Conservation (phyloP, 2,113 vertebrate genomes). For the Lichenostomus cassidix region DNA sequence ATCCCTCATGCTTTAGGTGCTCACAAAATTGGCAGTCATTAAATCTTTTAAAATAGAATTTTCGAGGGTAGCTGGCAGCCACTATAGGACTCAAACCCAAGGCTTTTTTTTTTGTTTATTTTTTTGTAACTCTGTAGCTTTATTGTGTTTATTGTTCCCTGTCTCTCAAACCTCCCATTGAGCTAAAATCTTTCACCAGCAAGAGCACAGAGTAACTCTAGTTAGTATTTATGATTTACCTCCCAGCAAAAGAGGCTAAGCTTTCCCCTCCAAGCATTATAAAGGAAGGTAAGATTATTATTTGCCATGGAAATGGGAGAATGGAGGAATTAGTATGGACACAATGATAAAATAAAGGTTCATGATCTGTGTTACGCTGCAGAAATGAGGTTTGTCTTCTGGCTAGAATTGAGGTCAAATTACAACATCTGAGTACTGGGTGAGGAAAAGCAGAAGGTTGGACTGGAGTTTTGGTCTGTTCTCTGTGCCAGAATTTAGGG, state of each 20-base stretch:
- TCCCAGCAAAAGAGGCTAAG: not conserved
- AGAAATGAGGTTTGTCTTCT: slow-evolving; percentile 8
- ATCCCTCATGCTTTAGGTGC: not conserved
- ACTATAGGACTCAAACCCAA: not conserved
- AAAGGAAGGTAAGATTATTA: not conserved
- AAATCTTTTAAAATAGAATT: not conserved
- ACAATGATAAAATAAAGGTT: slow-evolving; percentile 7
- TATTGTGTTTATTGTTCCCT: not conserved
- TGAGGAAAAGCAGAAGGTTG: slow-evolving; percentile 43
- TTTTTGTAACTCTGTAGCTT: not conserved
- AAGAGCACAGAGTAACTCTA: not conserved
- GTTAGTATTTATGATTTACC: not conserved
- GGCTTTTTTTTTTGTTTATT: not conserved
- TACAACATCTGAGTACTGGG: not conserved
- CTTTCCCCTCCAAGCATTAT: not conserved
- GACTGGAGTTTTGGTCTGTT: slow-evolving; percentile 10
- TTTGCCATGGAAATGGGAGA: not conserved
- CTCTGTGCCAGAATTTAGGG: not conserved
- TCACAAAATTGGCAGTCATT: not conserved
- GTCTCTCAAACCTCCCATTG: not conserved
- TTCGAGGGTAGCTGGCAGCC: not conserved
- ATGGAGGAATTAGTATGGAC: not conserved
- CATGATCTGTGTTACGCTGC: not conserved
- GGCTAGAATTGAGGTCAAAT: not conserved
- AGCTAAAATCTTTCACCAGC: not conserved